Evolutionary conservation across 2,888 invertebrate species (phyloP), one percentile per base, ranked within the genome.

Genomic region (Scrobipalpa atriplicella): DNA sequence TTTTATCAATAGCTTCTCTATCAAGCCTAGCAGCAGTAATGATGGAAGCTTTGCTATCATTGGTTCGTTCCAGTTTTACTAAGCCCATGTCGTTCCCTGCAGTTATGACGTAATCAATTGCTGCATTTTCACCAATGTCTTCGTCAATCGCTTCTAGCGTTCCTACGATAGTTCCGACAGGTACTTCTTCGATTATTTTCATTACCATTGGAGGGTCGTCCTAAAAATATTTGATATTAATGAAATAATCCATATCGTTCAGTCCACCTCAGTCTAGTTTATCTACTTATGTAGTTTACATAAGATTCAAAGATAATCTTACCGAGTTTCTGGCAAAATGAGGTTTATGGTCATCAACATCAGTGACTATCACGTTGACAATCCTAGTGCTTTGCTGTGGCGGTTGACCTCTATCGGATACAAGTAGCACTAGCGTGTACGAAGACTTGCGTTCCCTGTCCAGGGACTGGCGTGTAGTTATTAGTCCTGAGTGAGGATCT

Each of bases 291-390:
- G n/a, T n/a, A n/a, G n/a, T n/a, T n/a, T n/a, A n/a, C n/a, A n/a
- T n/a, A n/a, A 16, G 47, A 47, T n/a, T 3, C 67, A 0, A 65
- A 69, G 65, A 29, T n/a, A 67, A 10, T 8, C 77, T 93, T 82
- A 96, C 96, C 75, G 95, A 85, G 69, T 93, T 94, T 68, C 96
- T 88, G 9, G 90, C 92, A 73, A 97, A 97, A 68, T 94, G 93
- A 0, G 97, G 97, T 70, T 95, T 94, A 77, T 97, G 96, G 78
- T 97, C 97, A 77, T 97, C 97, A 11, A 96, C 94, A 75, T 97
- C 97, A 2, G 94, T 91, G 0, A 97, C 93, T 63, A 93, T 89
- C 0, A 97, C 95, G 62, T 94, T 94, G 0, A 97, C 90, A 0
- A 96, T 94, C 64, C 96, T 90, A 0, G 96, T 95, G 0, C 95